phyloP scores from a whole-genome alignment of 2,888 invertebrate species.

The Hirtodrosophila duncani region DNA sequence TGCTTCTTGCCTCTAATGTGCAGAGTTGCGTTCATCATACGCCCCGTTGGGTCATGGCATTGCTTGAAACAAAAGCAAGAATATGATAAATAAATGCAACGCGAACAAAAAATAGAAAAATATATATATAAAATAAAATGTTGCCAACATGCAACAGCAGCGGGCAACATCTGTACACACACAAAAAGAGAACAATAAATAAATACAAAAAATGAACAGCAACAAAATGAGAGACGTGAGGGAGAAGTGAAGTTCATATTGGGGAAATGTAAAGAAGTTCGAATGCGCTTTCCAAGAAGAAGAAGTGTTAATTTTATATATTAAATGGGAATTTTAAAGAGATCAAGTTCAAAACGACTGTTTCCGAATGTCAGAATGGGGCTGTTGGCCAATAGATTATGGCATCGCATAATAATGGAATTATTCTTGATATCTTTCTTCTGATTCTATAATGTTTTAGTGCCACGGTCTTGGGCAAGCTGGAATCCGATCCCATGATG shows the following conservation, averaged over 20 bases:
- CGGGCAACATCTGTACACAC: conserved; percentile 1
- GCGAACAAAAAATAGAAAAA: conserved; percentile 17
- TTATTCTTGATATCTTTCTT: too few relatives aligned
- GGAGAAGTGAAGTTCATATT: too few relatives aligned
- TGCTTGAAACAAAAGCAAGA: conserved; percentile 46
- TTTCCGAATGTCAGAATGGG: too few relatives aligned
- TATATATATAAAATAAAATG: conserved; percentile 13
- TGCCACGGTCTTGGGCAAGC: conserved; percentile 90
- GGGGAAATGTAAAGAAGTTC: too few relatives aligned
- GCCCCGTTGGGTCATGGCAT: conserved; percentile 55
- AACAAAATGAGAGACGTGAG: too few relatives aligned
- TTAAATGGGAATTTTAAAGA: too few relatives aligned
- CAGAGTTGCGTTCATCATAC: conserved; percentile 66
- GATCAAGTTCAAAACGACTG: too few relatives aligned
- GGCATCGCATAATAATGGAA: too few relatives aligned
- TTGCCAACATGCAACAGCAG: conserved; percentile 23
- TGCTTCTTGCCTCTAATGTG: conserved; percentile 53
- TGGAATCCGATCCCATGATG: conserved; percentile 91
- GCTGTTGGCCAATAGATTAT: too few relatives aligned
- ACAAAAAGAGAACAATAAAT: neutral
- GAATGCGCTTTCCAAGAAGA: too few relatives aligned
- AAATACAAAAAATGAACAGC: conserved; percentile 43
- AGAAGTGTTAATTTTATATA: too few relatives aligned
- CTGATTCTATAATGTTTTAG: too few relatives aligned
- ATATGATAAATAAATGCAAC: conserved; percentile 64